phyloP scores from a whole-genome alignment of 1,140 invertebrate species.

The Subanguina moxae region DNA sequence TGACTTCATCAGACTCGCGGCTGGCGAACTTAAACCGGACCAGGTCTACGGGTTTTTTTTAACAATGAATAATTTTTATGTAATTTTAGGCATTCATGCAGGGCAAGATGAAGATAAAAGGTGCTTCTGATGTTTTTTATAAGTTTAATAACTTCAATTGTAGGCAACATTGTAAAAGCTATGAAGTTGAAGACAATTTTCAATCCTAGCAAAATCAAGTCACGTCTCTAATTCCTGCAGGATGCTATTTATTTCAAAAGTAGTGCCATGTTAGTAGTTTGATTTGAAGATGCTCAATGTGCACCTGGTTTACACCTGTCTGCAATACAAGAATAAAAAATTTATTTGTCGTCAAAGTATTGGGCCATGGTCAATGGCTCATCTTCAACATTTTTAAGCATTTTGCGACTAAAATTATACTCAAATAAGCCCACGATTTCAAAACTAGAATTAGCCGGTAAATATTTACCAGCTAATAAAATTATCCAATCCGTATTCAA shows the following conservation, averaged over 20 bases:
- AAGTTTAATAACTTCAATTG: neutral
- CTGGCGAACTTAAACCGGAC: constrained; percentile 79
- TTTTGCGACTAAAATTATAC: too few relatives aligned
- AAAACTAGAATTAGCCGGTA: too few relatives aligned
- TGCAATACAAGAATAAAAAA: too few relatives aligned
- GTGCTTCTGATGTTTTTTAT: neutral
- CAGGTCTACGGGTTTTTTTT: constrained; percentile 63
- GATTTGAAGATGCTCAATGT: too few relatives aligned
- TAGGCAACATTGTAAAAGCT: constrained; percentile 70
- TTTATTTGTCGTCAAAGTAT: too few relatives aligned
- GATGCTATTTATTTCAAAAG: neutral
- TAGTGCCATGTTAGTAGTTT: neutral
- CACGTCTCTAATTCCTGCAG: constrained; percentile 38
- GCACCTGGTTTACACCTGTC: too few relatives aligned
- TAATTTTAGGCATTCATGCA: constrained; percentile 82
- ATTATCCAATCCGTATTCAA: too few relatives aligned
- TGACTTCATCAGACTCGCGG: constrained; percentile 59
- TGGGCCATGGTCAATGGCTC: too few relatives aligned
- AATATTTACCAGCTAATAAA: too few relatives aligned
- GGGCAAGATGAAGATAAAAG: constrained; percentile 61
- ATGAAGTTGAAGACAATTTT: constrained; percentile 80
- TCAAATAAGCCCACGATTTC: constrained; percentile 41
- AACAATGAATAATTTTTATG: constrained; percentile 12
- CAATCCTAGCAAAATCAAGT: constrained; percentile 54
- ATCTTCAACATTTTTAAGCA: too few relatives aligned